Base-by-base conservation (phyloP, 1,140 invertebrate species). In the Pseudomyrmex dendroicus region DNA sequence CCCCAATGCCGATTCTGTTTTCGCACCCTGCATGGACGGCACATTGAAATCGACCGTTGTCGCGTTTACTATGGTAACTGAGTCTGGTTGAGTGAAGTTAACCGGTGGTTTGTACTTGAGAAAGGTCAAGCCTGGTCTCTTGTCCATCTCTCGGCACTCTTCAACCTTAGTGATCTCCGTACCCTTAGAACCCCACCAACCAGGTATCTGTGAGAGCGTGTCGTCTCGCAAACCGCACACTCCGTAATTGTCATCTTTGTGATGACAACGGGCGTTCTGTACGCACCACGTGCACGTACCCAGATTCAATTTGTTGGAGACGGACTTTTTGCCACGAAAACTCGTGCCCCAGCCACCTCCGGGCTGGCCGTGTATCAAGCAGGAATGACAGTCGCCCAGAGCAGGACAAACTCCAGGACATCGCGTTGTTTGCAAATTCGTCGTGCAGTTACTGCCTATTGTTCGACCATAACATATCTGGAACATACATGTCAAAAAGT, bases 201-300 rank as follows among this genome's bases (percentile, higher is more conserved):
- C 98, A 1, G 96, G 95, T 83, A 96, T 96, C 89, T 97, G 96
- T 1, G 96, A 96, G 1, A 96, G 95, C 17, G 96, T 97, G 87
- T 97, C 97, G 89, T 97, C 97, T 72, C 95, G 94, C 56, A 95
- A 88, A 0, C 97, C 97, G 89, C 97, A 98, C 3, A 97, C 96
- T 0, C 97, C 97, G 87, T 97, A 97, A 92, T 97, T 98, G 93
- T 98, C 97, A 91, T 98, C 96, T 89, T 97, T 97, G 87, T 97
- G 96, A 92, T 98, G 97, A 92, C 98, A 98, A n/a, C 96, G 95
- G 0, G 97, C 97, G 90, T 98, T 98, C 91, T 98, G 98, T 0
- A 98, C 98, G 92, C 98, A 98, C 98, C 98, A 99, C 22, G 96
- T 97, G 93, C 98, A 99, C 70, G 97, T 96, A 56, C 96, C 96